Evolutionary conservation across 2,113 vertebrate genomes (phyloP), one percentile per base, ranked within the genome.

Genomic region (Periophthalmus modestus): DNA sequence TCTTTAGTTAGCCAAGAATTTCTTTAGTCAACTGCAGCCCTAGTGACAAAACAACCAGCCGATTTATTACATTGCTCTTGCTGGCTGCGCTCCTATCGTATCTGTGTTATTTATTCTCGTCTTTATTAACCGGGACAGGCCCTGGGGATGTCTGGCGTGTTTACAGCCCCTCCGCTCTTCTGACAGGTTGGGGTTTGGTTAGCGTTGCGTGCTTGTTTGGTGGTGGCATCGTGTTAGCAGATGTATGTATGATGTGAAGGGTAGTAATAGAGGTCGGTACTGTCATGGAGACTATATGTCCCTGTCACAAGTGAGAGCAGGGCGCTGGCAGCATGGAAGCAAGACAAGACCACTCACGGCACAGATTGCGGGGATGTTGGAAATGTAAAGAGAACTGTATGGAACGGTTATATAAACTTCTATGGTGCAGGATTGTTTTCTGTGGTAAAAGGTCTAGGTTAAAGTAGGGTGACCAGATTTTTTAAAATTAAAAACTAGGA

Each of bases 291-390:
- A 66, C 78, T 83, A 33, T 75, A 78, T 3, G 71, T 83, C 79
- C 83, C 78, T 80, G 83, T 87, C 82, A 68, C 28, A 0, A 61
- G 68, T 33, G 24, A 59, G 57, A 82, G 63, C 36, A 11, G 67
- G 68, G 62, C 75, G 18, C 58, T 13, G 87, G 78, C 79, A 80
- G 18, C 23, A 74, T 72, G 16, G 28, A 77, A 80, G 55, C 68
- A 75, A 84, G 82, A 13, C 71, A 74, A 83, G 75, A 74, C 57
- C 72, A 83, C 80, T 84, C 76, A 72, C 68, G 72, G 79, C 68
- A 52, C 48, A n/a, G n/a, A 21, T 55, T 71, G 46, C 39, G 63
- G 66, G 13, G 58, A 33, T 13, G 13, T 28, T 61, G 58, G 16
- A 23, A 33, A 2, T 1, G 5, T 6, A 33, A 28, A 61, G 3